Evolutionary conservation across 1,140 invertebrate species (phyloP).

Genomic region (Patella vulgata): DNA sequence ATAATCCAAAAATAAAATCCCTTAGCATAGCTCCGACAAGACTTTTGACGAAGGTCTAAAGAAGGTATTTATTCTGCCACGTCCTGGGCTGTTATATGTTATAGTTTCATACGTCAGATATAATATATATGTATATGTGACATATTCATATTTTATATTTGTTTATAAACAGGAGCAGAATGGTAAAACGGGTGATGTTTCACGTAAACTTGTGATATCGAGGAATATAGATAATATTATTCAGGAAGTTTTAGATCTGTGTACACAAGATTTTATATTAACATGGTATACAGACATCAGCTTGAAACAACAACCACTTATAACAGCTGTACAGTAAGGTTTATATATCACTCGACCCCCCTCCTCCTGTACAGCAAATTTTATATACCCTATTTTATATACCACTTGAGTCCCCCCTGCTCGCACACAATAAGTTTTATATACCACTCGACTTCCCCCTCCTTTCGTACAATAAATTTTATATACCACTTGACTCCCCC

Average conservation of each 20-base stretch:
- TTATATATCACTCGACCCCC: neutral
- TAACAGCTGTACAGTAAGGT: conserved; percentile 67
- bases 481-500: too few species aligned
- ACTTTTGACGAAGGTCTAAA: neutral
- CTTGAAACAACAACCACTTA: conserved; percentile 69
- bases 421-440: too few species aligned
- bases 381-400: neutral
- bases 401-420: neutral
- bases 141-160: neutral
- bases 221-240: conserved; percentile 84
- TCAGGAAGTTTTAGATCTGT: conserved; percentile 83
- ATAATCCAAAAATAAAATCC: too few species aligned
- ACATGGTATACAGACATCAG: conserved; percentile 79
- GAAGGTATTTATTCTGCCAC: neutral
- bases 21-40: neutral
- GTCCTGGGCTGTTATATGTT: neutral
- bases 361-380: too few species aligned
- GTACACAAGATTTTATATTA: conserved; percentile 81
- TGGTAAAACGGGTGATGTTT: conserved; percentile 11
- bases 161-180: conserved; percentile 42
- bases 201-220: conserved; percentile 60
- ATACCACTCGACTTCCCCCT: too few species aligned
- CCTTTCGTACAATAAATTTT: too few species aligned
- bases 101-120: neutral
- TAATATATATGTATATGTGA: neutral